Percentiles rank a stretch among this genome's conserved stretches.
Evolutionary conservation across 2,888 invertebrate species (phyloP).

Genomic region (Digitonthophagus gazella): DNA sequence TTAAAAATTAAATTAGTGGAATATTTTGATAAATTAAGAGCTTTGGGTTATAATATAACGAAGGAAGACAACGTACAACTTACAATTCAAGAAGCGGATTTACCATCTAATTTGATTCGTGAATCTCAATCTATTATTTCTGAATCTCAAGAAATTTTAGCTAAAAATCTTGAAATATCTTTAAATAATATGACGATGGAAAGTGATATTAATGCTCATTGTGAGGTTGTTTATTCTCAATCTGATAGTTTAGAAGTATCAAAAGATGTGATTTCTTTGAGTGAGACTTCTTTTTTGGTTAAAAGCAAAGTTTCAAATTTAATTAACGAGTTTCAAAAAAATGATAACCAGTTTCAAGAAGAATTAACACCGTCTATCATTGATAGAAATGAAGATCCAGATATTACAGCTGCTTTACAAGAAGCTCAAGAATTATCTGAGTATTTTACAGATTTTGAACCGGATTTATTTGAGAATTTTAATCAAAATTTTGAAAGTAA

Average conservation of each 20-base stretch:
- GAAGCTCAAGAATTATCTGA: constrained; percentile 17
- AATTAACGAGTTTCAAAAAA: no score
- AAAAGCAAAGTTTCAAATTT: no score
- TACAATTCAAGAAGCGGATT: neutral
- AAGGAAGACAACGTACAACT: neutral
- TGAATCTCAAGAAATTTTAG: no score
- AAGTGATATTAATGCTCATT: neutral
- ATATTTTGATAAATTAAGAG: constrained; percentile 23
- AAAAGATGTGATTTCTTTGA: no score
- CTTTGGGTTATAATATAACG: neutral
- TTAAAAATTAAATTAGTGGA: constrained; percentile 34
- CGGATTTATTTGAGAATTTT: neutral
- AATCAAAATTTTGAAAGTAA: no score
- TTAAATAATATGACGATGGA: neutral
- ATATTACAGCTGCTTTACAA: constrained; percentile 15
- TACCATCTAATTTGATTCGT: no score
- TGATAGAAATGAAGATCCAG: constrained; percentile 9
- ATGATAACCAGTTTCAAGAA: no score
- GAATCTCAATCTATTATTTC: no score
- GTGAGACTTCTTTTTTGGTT: no score
- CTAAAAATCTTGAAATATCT: neutral
- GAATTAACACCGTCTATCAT: neutral
- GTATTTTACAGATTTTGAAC: constrained; percentile 15
- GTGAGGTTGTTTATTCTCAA: constrained; percentile 4
- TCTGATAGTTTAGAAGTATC: neutral